phyloP scores from a whole-genome alignment of 2,888 invertebrate species.

The Pecten maximus region DNA sequence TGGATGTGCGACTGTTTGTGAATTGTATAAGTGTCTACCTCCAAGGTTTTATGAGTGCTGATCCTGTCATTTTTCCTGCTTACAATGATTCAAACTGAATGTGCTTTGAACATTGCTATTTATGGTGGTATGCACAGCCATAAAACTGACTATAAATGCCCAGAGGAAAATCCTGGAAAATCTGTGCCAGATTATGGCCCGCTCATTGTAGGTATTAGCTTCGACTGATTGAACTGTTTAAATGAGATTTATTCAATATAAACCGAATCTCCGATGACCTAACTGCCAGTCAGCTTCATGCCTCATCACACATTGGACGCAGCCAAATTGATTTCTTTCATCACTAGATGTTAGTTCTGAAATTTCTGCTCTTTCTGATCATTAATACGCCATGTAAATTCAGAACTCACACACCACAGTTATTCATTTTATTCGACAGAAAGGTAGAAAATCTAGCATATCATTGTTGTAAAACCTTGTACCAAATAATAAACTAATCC shows the following conservation, averaged over 20 bases:
- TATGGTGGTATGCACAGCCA: neutral
- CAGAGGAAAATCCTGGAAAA: neutral
- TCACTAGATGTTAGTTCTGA: neutral
- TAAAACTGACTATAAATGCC: neutral
- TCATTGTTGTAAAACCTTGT: neutral
- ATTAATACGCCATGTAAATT: slow-evolving; percentile 18
- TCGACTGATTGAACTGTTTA: neutral
- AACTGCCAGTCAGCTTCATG: neutral
- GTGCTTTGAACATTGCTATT: neutral
- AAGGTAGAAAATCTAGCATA: neutral
- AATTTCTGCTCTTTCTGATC: slow-evolving; percentile 19
- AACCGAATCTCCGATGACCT: neutral
- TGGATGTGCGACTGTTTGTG: neutral
- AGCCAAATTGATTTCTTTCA: neutral
- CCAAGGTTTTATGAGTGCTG: neutral
- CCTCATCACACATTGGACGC: neutral
- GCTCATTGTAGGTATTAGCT: neutral
- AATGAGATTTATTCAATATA: slow-evolving; percentile 30
- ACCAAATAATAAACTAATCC: neutral
- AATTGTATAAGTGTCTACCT: neutral
- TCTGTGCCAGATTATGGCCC: neutral
- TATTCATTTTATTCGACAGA: slow-evolving; percentile 1
- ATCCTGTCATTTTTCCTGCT: neutral
- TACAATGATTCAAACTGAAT: neutral
- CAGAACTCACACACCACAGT: neutral